Percentiles rank a stretch among this genome's conserved stretches.
These are phyloP conservation scores for Mormyrus proboscirostris DNA, from an alignment of 2,797 vertebrate species.

Conservation along the genomic window DNA sequence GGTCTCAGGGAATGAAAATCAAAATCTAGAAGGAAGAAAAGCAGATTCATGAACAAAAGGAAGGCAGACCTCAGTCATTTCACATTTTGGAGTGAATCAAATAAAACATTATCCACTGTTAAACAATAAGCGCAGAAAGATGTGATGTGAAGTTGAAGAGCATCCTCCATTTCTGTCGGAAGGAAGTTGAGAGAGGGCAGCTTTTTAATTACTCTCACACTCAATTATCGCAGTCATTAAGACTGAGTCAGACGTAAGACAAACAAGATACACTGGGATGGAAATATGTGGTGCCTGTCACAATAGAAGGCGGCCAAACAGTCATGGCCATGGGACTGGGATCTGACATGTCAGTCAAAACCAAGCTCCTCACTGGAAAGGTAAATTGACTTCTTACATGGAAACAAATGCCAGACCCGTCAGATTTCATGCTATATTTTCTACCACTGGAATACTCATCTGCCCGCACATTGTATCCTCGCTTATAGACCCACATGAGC, in stretches of 20 bases:
- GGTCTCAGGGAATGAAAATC: not conserved
- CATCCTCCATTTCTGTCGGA: not conserved
- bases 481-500: not conserved
- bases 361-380: not conserved
- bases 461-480: not conserved
- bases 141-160: not conserved
- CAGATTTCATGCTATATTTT: not conserved
- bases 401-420: not conserved
- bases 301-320: not conserved
- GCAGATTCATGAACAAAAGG: not conserved
- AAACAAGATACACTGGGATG: not conserved
- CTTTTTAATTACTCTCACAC: slow-evolving; percentile 17
- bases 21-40: not conserved
- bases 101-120: not conserved
- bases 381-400: not conserved
- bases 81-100: not conserved
- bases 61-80: not conserved
- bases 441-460: not conserved
- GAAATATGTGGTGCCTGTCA: not conserved
- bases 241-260: not conserved
- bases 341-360: not conserved
- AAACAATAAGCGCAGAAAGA: not conserved
- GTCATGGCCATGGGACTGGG: not conserved
- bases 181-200: not conserved
- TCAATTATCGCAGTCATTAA: slow-evolving; percentile 16